Evolutionary conservation across 1,140 invertebrate species (phyloP), one percentile per base, ranked within the genome.

Genomic region (Druon quercuslanigerum): DNA sequence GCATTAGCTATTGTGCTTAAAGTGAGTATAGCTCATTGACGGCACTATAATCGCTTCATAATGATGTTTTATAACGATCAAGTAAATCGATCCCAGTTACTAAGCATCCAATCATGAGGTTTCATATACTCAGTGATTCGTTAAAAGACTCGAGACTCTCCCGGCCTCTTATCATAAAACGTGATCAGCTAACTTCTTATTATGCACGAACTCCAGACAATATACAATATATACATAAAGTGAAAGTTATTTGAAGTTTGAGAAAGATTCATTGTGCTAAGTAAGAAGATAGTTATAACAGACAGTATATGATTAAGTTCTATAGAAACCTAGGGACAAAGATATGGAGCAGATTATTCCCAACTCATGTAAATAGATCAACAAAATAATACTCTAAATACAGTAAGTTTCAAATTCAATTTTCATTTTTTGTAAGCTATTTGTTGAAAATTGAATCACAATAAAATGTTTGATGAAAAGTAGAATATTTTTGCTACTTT

Each of bases 11-110:
- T 66, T 66, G 60, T 66, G 60, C 60, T 33, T 66, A 33, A 16
- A 66, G 25, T 40, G 60, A 66, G 25, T 66, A 66, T 66, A 66
- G 60, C 60, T 66, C 72, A 80, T 79, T 79, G 73, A 81, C 78
- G 79, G 81, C 71, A 74, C 76, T 81, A 84, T 82, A 82, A 84
- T 84, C 80, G 81, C 73, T 75, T 74, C 76, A 82, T 79, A 80
- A 82, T 79, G 78, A 79, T 84, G 83, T 78, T 80, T 81, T 52
- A 57, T 81, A 80, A 84, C 79, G 79, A 78, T 75, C 72, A 54
- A 75, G 56, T 76, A 66, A 71, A 74, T 78, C 72, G 72, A 74
- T 74, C 54, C 57, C 33, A 33, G 72, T 56, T 78, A 57, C 73
- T 74, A 74, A 78, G 72, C 76, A 71, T 70, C 75, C 72, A 71